phyloP scores from a whole-genome alignment of 1,140 invertebrate species.

The Orchestia grillus region DNA sequence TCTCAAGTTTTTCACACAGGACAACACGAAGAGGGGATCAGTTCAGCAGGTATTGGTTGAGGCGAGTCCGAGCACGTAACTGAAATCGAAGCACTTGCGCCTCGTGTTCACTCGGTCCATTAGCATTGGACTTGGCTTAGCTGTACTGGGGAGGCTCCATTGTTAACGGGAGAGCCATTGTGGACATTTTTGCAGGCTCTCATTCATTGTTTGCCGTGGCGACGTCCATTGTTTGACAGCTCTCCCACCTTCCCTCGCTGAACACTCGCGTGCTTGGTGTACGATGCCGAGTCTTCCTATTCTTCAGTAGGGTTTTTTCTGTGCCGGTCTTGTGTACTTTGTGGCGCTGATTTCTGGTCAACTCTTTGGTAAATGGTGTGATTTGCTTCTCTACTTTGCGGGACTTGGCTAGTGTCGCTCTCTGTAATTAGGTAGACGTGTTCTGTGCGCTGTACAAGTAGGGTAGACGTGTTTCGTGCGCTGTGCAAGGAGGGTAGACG shows the following conservation, averaged over 20 bases:
- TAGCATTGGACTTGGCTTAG: neutral
- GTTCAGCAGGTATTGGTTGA: neutral
- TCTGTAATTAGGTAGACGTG: too few relatives aligned
- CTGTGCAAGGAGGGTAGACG: too few relatives aligned
- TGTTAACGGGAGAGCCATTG: neutral
- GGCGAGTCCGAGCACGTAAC: neutral
- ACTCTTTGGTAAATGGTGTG: too few relatives aligned
- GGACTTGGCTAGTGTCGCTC: too few relatives aligned
- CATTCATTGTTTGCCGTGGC: neutral
- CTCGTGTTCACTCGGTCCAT: neutral
- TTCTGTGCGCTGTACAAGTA: too few relatives aligned
- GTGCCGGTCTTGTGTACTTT: too few relatives aligned
- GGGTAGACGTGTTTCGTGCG: too few relatives aligned
- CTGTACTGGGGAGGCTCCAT: neutral
- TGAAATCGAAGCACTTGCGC: neutral
- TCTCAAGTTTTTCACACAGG: too few relatives aligned
- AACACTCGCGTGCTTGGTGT: neutral
- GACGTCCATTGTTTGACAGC: neutral
- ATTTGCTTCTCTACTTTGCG: too few relatives aligned
- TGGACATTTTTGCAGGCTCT: neutral
- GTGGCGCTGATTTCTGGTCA: too few relatives aligned
- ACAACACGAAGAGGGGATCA: too few relatives aligned
- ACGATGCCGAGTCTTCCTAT: neutral
- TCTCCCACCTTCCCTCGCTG: neutral
- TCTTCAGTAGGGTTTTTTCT: too few relatives aligned